Evolutionary conservation across 1,140 invertebrate genomes (phyloP).

Genomic region (Chironomus tepperi): DNA sequence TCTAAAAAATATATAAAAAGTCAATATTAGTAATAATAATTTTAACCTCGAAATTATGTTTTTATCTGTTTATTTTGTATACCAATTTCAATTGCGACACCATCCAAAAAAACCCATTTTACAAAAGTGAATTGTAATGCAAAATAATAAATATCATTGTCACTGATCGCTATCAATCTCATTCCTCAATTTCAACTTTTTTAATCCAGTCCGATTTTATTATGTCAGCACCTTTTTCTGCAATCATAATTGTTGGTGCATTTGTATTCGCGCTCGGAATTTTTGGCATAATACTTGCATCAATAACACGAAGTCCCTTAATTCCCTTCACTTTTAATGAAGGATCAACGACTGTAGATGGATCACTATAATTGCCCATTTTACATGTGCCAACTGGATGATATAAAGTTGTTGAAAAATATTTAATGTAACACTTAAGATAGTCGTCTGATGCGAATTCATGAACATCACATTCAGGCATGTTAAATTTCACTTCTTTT

Average conservation of each 20-base stretch:
- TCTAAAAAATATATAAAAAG: no score
- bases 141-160: no score
- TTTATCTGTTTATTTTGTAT: no score
- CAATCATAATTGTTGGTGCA: conserved; percentile 68
- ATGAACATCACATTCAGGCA: conserved; percentile 39
- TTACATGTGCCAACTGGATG: conserved; percentile 67
- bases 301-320: conserved; percentile 60
- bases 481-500: conserved; percentile 39
- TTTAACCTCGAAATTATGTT: no score
- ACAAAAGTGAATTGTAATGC: no score
- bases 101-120: no score
- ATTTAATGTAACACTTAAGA: conserved; percentile 53
- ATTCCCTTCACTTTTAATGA: conserved; percentile 58
- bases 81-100: no score
- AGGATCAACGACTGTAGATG: conserved; percentile 54
- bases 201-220: conserved; percentile 52
- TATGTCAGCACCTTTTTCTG: conserved; percentile 65
- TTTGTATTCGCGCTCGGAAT: conserved; percentile 67
- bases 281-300: conserved; percentile 71
- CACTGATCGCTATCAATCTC: no score
- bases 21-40: no score
- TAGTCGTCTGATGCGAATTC: conserved; percentile 47
- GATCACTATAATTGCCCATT: conserved; percentile 60
- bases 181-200: background rate
- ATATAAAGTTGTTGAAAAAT: conserved; percentile 54